phyloP scores from a whole-genome alignment of 92 coral and sea anemone species.

The Nematostella vectensis region DNA sequence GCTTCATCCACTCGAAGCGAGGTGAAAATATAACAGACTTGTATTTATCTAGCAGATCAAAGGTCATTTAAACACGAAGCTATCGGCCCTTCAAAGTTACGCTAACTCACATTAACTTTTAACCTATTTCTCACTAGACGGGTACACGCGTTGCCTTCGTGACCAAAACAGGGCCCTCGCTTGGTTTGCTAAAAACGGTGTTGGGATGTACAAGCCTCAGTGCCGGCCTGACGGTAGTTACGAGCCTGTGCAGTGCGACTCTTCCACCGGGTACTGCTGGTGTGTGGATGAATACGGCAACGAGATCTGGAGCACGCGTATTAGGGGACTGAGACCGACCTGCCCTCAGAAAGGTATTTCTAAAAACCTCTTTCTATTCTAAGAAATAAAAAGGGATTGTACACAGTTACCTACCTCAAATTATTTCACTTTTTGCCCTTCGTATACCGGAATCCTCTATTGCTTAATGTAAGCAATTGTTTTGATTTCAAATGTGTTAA shows the following conservation, averaged over 20 bases:
- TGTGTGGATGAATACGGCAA: slow-evolving; percentile 61
- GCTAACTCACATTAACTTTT: no score
- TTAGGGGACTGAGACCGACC: slow-evolving; percentile 36
- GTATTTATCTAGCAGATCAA: no score
- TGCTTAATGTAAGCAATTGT: no score
- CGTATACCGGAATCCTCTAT: not conserved
- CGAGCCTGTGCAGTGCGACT: slow-evolving; percentile 64
- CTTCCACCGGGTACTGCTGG: slow-evolving; percentile 55
- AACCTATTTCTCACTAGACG: slow-evolving; percentile 39
- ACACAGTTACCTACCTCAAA: no score
- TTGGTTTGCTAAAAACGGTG: slow-evolving; percentile 39
- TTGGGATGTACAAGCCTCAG: slow-evolving; percentile 41
- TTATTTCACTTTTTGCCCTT: not conserved
- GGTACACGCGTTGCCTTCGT: slow-evolving; percentile 32
- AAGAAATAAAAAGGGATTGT: no score
- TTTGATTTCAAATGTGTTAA: no score
- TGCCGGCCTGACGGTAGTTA: slow-evolving; percentile 50
- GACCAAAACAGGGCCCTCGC: slow-evolving; percentile 54
- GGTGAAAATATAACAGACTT: no score
- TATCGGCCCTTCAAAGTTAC: no score
- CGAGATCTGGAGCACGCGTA: slow-evolving; percentile 64
- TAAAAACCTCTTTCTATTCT: not conserved
- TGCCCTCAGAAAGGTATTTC: slow-evolving; percentile 55
- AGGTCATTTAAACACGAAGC: no score
- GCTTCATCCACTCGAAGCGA: no score